Evolutionary conservation across 2,113 vertebrate genomes (phyloP).

Genomic region (Xiphias gladius): DNA sequence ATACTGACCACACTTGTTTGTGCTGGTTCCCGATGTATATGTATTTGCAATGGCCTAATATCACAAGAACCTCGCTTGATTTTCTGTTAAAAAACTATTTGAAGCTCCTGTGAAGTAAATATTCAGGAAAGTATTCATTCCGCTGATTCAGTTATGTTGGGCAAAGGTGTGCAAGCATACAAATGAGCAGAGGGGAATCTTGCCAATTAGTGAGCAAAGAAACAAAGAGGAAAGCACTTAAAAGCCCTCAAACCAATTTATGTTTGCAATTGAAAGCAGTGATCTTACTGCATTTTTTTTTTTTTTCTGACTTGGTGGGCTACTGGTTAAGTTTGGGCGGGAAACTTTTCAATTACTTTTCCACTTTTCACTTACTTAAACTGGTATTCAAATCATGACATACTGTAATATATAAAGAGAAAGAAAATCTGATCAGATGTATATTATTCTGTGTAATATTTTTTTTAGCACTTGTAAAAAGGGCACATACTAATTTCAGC

Average conservation of each 20-base stretch:
- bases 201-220: slow-evolving; percentile 12
- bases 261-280: slow-evolving; percentile 1
- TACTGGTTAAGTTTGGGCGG: neutral
- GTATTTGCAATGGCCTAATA: neutral
- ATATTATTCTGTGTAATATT: no score
- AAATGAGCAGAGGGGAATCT: slow-evolving; percentile 14
- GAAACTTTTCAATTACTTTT: neutral
- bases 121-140: slow-evolving; percentile 10
- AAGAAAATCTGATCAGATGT: no score
- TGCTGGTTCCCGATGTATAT: neutral
- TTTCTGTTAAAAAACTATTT: slow-evolving; percentile 7
- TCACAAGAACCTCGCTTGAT: neutral
- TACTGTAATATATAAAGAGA: no score
- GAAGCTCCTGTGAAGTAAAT: slow-evolving; percentile 17
- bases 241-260: slow-evolving; percentile 14
- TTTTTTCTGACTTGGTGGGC: neutral
- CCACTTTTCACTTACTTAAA: neutral
- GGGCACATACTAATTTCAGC: no score
- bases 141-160: neutral
- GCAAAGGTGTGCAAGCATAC: slow-evolving; percentile 14
- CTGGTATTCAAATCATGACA: no score
- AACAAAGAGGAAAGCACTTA: slow-evolving; percentile 2
- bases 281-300: neutral
- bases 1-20: neutral
- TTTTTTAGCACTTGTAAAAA: no score